Percentiles rank a stretch among this genome's conserved stretches.
phyloP scores from a whole-genome alignment of 2,888 invertebrate species.

The Omphaloscelis lunosa region DNA sequence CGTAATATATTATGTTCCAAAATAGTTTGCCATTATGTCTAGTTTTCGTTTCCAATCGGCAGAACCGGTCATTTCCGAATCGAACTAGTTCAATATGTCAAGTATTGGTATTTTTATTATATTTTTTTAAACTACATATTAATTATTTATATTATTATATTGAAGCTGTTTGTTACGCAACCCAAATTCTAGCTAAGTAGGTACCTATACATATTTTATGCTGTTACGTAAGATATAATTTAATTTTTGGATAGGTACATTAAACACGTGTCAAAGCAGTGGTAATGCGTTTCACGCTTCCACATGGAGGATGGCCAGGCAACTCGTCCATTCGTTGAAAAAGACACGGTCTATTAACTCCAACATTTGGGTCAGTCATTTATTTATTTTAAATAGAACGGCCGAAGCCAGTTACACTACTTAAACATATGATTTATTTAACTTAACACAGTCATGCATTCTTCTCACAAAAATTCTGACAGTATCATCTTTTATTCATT shows the following conservation, averaged over 20 bases:
- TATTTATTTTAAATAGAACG: too few species aligned
- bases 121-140: neutral
- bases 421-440: too few species aligned
- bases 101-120: neutral
- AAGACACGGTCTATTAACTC: slow-evolving; percentile 27
- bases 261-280: slow-evolving; percentile 5
- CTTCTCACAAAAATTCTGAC: too few species aligned
- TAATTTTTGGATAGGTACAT: neutral
- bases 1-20: slow-evolving; percentile 12
- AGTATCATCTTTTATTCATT: too few species aligned
- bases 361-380: slow-evolving; percentile 39
- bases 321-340: neutral
- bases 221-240: neutral
- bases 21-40: slow-evolving; percentile 22
- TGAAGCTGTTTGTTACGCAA: neutral
- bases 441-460: too few species aligned
- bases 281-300: neutral
- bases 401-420: too few species aligned
- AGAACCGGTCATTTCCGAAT: slow-evolving; percentile 29
- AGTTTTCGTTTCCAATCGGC: slow-evolving; percentile 36
- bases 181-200: neutral
- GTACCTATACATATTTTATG: neutral
- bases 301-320: neutral
- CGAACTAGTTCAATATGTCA: slow-evolving; percentile 13
- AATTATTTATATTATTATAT: neutral